Conservation (phyloP, 2,797 vertebrate genomes). For the Gymnothorax reevesii region DNA sequence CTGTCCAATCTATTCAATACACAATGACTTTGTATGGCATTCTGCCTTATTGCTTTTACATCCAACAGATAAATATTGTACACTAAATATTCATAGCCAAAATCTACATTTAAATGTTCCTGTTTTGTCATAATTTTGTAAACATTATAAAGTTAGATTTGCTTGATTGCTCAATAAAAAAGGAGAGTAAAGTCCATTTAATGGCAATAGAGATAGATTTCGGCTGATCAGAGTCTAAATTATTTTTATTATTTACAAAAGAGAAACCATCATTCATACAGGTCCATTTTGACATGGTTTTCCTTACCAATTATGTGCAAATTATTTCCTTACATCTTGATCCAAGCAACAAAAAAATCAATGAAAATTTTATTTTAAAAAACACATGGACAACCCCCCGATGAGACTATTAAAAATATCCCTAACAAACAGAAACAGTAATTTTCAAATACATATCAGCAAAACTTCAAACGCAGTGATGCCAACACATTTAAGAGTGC, state of each 20-base stretch:
- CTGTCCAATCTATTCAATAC: background rate
- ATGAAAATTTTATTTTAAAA: background rate
- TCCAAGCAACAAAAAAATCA: background rate
- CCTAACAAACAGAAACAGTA: constrained; percentile 6
- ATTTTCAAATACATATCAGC: constrained; percentile 5
- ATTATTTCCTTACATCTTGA: background rate
- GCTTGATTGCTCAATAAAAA: background rate
- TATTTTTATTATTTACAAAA: background rate
- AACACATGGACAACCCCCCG: background rate
- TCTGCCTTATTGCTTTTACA: background rate
- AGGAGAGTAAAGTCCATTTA: constrained; percentile 1
- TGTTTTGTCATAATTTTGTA: background rate
- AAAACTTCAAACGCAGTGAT: background rate
- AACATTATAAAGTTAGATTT: background rate
- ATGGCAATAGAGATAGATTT: constrained; percentile 11
- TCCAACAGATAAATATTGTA: background rate
- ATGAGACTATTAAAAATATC: background rate
- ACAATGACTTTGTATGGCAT: background rate
- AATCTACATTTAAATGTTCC: background rate
- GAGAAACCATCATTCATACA: constrained; percentile 6
- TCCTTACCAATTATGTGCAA: background rate
- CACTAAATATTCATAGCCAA: background rate
- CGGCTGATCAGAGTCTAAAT: background rate
- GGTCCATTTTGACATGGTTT: background rate
- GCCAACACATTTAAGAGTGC: background rate